Evolutionary conservation across 1,140 invertebrate genomes (phyloP).

Genomic region (Micrasema longulum): DNA sequence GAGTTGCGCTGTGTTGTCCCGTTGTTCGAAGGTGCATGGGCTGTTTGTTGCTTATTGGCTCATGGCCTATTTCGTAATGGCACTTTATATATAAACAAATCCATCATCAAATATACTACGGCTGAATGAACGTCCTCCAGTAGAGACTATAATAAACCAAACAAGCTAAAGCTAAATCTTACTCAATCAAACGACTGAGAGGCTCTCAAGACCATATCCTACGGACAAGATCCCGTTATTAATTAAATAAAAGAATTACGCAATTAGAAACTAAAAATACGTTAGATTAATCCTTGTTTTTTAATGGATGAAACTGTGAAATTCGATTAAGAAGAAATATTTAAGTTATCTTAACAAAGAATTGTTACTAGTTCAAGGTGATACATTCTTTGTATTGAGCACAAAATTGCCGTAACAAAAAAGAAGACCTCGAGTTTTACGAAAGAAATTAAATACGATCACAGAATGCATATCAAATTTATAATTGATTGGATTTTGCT

Average conservation of each 20-base stretch:
- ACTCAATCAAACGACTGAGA: neutral
- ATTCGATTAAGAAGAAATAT: neutral
- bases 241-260: conserved; percentile 4
- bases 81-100: conserved; percentile 12
- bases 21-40: neutral
- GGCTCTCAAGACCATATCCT: conserved; percentile 2
- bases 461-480: neutral
- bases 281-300: neutral
- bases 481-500: neutral
- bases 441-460: neutral
- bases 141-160: neutral
- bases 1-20: too few relatives aligned
- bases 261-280: neutral
- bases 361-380: neutral
- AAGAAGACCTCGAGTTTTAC: neutral
- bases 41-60: neutral
- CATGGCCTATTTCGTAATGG: conserved; percentile 4
- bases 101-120: conserved; percentile 24
- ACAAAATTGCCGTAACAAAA: neutral
- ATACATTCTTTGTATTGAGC: neutral
- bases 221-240: conserved; percentile 3
- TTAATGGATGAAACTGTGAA: neutral
- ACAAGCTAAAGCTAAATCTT: neutral
- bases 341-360: neutral
- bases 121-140: neutral